Conservation (phyloP, 2,888 invertebrate genomes). For the Drosophila paramelanica region DNA sequence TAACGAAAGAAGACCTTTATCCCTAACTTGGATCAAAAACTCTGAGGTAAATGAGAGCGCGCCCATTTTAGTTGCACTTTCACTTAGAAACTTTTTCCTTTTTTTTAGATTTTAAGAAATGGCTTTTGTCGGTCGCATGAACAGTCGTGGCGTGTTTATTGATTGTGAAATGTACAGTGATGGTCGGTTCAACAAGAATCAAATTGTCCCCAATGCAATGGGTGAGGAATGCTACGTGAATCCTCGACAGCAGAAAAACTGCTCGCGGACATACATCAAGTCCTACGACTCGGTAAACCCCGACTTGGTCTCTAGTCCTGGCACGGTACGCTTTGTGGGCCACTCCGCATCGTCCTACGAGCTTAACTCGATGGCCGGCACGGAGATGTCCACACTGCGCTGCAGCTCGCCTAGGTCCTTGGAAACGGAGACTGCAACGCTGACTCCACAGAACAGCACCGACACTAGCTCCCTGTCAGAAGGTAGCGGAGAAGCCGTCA, state of each 20-base stretch:
- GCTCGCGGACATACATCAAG: conserved; percentile 61
- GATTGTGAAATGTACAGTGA: conserved; percentile 34
- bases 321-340: conserved; percentile 54
- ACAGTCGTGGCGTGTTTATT: conserved; percentile 32
- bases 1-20: conserved; percentile 10
- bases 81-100: background rate
- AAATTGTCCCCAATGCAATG: background rate
- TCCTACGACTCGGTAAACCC: conserved; percentile 26
- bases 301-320: conserved; percentile 11
- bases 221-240: background rate
- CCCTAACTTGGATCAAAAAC: conserved; percentile 7
- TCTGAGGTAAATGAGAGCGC: background rate
- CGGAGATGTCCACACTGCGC: conserved; percentile 67
- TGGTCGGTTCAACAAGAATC: conserved; percentile 4
- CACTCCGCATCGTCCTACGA: conserved; percentile 61
- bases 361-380: conserved; percentile 46
- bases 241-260: conserved; percentile 6
- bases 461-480: conserved; percentile 27
- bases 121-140: conserved; percentile 68
- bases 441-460: conserved; percentile 7
- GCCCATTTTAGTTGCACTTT: no score
- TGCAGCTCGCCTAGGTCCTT: conserved; percentile 42
- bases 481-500: background rate
- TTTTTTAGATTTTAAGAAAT: conserved; percentile 21
- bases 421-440: conserved; percentile 20